Base-by-base conservation (phyloP, 2,888 invertebrate species). In the Smittia sp. region DNA sequence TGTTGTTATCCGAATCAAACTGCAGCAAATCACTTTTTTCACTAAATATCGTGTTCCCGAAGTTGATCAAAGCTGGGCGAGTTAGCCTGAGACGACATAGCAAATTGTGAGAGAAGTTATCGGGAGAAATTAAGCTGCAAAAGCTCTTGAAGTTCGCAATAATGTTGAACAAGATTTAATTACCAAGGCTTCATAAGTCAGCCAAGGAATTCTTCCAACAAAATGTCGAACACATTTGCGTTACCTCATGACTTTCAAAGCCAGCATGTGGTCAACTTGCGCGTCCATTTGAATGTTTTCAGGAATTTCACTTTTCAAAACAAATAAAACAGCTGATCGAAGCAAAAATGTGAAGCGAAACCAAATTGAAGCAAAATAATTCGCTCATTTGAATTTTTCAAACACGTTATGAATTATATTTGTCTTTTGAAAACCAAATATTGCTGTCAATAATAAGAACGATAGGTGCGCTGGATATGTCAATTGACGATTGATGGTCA, bases 1-100 rank as follows among this genome's bases (percentile, higher is more conserved):
- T 93, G 79, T 93, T 87, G 74, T 91, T 86, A 0, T 93, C 90
- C 90, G 41, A 2, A 1, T 46, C 76, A 98, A 84, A 27, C 94
- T 92, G 2, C 98, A 98, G 78, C 94, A 89, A 1, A 97, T 96
- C 76, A 98, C 85, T 77, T 98, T 87, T 96, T 98, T 97, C 70
- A 98, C 98, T 88, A 27, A 63, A 65, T 22, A 69, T 52, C 6
- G 52, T 46, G 18, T 52, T 69, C 11, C 39, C 1, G n/a, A 25
- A 69, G 18, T 52, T 52, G 2, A 24, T 69, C 13, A 69, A 15
- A 46, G 52, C 18, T 46, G 69, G 69, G 15, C 52, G 24, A 1
- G 52, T 52, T n/a, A 69, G 27, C n/a, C n/a, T n/a, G n/a, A n/a
- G n/a, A n/a, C n/a, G n/a, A n/a, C n/a, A n/a, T n/a, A n/a, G n/a